Evolutionary conservation across 64 coral and sea anemone genomes (phyloP).

Genomic region (Dendrophyllia cribrosa): DNA sequence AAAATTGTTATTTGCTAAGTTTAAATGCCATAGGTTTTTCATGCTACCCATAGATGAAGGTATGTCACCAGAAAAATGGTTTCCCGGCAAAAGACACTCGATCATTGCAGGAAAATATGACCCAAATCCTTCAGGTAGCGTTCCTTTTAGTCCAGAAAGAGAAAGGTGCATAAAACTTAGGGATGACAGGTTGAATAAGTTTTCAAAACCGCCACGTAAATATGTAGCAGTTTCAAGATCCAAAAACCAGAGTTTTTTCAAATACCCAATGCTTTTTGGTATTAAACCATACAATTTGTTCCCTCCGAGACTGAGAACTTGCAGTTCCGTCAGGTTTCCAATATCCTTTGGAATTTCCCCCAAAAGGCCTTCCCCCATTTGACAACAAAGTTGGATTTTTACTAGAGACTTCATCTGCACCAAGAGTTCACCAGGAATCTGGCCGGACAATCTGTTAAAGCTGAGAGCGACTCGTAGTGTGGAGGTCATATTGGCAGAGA

Average conservation of each 20-base stretch:
- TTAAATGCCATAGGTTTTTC: slow-evolving; percentile 41
- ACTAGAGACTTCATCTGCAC: slow-evolving; percentile 29
- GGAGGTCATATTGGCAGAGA: slow-evolving; percentile 74
- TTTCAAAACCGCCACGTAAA: slow-evolving; percentile 34
- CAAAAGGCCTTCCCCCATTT: slow-evolving; percentile 33
- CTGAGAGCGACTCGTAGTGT: slow-evolving; percentile 36
- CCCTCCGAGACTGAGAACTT: slow-evolving; percentile 80
- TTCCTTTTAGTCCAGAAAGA: slow-evolving; percentile 42
- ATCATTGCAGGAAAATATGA: slow-evolving; percentile 46
- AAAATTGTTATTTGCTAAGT: slow-evolving; percentile 42
- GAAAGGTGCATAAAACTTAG: slow-evolving; percentile 70
- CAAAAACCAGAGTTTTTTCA: slow-evolving; percentile 72
- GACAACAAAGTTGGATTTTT: slow-evolving; percentile 84
- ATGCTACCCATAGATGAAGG: slow-evolving; percentile 34
- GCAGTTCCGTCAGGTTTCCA: slow-evolving; percentile 73
- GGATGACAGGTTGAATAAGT: slow-evolving; percentile 57
- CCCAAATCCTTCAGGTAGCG: slow-evolving; percentile 49
- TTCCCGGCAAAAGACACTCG: slow-evolving; percentile 57
- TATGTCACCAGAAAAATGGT: slow-evolving; percentile 22
- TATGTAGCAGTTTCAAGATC: slow-evolving; percentile 48
- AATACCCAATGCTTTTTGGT: slow-evolving; percentile 63
- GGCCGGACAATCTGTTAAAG: slow-evolving; percentile 12
- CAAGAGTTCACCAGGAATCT: slow-evolving; percentile 41
- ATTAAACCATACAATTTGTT: slow-evolving; percentile 61
- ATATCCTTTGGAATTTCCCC: slow-evolving; percentile 69